Percentiles rank a stretch among this genome's conserved stretches.
These are phyloP conservation scores for Drosophila hamatofila DNA, from an alignment of 2,888 invertebrate genomes.

Conservation along the genomic window DNA sequence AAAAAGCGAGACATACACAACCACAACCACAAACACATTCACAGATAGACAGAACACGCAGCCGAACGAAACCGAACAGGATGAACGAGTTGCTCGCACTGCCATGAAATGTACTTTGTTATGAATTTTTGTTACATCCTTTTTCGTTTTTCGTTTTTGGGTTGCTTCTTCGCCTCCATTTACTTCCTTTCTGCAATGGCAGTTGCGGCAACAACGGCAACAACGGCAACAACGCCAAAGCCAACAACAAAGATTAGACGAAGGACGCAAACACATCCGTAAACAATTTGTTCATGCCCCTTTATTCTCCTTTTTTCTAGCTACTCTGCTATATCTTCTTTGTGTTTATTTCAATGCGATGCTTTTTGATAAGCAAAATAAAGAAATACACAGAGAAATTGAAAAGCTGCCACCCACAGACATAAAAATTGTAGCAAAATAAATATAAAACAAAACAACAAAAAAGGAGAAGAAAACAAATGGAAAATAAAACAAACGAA, in stretches of 20 bases:
- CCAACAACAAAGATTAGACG: conserved; percentile 53
- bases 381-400: conserved; percentile 71
- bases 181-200: conserved; percentile 48
- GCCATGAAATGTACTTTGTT: conserved; percentile 79
- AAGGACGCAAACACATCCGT: conserved; percentile 79
- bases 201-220: conserved; percentile 34
- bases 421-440: conserved; percentile 28
- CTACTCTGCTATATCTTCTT: conserved; percentile 44
- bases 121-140: conserved; percentile 77
- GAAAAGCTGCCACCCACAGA: conserved; percentile 51
- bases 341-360: conserved; percentile 64
- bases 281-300: conserved; percentile 77
- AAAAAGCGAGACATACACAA: conserved; percentile 31
- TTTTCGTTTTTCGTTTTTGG: conserved; percentile 53
- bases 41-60: conserved; percentile 10
- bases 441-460: neutral
- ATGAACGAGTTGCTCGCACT: conserved; percentile 61
- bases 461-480: conserved; percentile 17
- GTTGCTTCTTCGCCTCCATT: conserved; percentile 33
- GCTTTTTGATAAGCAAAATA: conserved; percentile 72
- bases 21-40: conserved; percentile 12
- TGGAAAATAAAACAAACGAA: conserved; percentile 20
- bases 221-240: conserved; percentile 23
- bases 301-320: conserved; percentile 42
- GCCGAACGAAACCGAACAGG: conserved; percentile 50